These are phyloP conservation scores for Palythoa grandiflora DNA, from an alignment of 92 coral and sea anemone genomes.

Conservation along the genomic window DNA sequence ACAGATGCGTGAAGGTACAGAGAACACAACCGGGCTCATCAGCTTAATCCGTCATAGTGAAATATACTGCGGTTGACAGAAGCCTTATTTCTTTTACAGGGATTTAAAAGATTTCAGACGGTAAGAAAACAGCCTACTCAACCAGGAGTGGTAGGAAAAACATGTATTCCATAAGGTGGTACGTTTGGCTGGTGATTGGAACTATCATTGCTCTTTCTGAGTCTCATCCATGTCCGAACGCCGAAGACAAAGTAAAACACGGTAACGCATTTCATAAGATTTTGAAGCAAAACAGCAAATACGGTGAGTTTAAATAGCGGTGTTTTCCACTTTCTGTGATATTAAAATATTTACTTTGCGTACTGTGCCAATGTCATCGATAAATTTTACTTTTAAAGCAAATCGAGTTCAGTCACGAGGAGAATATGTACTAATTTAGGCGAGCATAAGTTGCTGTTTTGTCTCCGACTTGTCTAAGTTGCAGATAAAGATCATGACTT, in stretches of 20 bases:
- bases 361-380: background rate
- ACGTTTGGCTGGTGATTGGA: background rate
- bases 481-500: too few species aligned
- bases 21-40: too few species aligned
- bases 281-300: slow-evolving; percentile 10
- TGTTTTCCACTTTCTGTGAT: background rate
- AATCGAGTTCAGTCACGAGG: too few species aligned
- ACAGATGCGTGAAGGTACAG: too few species aligned
- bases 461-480: too few species aligned
- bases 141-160: background rate
- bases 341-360: background rate
- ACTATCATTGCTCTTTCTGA: background rate
- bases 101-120: background rate
- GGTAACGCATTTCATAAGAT: slow-evolving; percentile 4
- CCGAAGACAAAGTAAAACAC: background rate
- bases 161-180: background rate
- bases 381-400: too few species aligned
- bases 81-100: too few species aligned
- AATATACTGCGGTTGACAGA: too few species aligned
- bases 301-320: slow-evolving; percentile 6
- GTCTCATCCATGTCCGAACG: background rate
- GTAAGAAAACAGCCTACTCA: slow-evolving; percentile 5
- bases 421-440: too few species aligned
- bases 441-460: too few species aligned
- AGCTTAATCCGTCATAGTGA: too few species aligned